phyloP scores from a whole-genome alignment of 2,113 vertebrate genomes.

The Cyphomyrus discorhynchus region DNA sequence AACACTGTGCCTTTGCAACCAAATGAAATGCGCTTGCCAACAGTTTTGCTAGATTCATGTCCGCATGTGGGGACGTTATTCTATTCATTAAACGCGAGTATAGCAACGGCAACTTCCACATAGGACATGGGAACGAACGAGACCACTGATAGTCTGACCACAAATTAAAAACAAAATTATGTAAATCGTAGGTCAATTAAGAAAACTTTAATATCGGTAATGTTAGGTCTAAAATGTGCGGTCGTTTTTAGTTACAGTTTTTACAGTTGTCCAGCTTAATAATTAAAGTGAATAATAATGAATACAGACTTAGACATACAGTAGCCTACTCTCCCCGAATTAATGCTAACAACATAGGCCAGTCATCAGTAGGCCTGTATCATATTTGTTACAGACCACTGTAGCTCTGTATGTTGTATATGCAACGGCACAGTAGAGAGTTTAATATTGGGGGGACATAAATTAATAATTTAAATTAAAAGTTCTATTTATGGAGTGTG shows the following conservation, averaged over 20 bases:
- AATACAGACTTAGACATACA: not conserved
- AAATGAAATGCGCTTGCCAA: not conserved
- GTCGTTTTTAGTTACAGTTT: not conserved
- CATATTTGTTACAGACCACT: not conserved
- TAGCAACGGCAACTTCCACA: not conserved
- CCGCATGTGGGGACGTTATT: not conserved
- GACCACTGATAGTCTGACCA: not conserved
- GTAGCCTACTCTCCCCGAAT: not conserved
- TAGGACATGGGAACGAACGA: not conserved
- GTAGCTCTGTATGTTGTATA: not conserved
- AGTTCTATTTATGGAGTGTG: not conserved
- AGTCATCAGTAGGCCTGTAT: not conserved
- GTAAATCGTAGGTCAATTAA: not conserved
- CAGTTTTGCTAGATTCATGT: not conserved
- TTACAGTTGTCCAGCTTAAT: not conserved
- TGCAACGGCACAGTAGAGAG: not conserved
- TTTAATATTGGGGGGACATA: not conserved
- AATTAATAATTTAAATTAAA: not conserved
- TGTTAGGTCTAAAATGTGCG: not conserved
- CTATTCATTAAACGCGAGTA: not conserved
- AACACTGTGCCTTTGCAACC: not conserved
- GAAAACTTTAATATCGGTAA: not conserved
- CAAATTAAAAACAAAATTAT: not conserved
- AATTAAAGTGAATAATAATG: not conserved
- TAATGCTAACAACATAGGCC: not conserved